Conservation (phyloP, 2,113 vertebrate genomes). For the Chloropsis hardwickii region DNA sequence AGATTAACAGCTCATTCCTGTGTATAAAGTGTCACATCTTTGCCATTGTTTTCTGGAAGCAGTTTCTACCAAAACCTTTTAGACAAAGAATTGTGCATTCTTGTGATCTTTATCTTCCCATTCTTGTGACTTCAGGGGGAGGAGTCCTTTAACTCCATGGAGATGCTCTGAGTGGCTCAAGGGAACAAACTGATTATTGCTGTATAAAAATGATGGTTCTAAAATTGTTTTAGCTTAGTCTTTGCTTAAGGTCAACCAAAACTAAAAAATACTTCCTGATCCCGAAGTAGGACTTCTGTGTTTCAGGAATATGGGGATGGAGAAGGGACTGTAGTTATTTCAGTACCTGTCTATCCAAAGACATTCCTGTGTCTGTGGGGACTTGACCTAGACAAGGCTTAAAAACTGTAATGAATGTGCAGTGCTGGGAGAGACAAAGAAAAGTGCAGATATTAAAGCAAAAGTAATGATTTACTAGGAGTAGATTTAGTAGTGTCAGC, state of each 20-base stretch:
- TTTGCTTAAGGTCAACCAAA: neutral
- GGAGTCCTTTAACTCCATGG: neutral
- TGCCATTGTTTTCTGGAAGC: neutral
- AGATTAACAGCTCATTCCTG: neutral
- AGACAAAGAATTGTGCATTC: neutral
- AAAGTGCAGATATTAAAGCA: neutral
- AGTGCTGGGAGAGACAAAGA: neutral
- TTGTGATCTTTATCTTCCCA: neutral
- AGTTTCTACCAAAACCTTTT: neutral
- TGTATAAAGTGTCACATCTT: neutral
- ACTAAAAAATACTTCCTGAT: neutral
- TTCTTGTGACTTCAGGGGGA: neutral
- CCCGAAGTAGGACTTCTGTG: neutral
- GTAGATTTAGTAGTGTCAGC: neutral
- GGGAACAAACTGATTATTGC: neutral
- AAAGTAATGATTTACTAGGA: neutral
- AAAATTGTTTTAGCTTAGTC: neutral
- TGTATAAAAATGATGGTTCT: neutral
- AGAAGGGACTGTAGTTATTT: neutral
- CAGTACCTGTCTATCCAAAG: neutral
- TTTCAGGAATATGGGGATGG: neutral
- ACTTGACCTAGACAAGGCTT: neutral
- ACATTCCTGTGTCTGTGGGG: neutral
- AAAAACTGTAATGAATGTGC: neutral
- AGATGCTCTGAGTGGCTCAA: neutral